Base-by-base conservation (phyloP, 2,797 vertebrate species). In the Eleutherodactylus coqui region DNA sequence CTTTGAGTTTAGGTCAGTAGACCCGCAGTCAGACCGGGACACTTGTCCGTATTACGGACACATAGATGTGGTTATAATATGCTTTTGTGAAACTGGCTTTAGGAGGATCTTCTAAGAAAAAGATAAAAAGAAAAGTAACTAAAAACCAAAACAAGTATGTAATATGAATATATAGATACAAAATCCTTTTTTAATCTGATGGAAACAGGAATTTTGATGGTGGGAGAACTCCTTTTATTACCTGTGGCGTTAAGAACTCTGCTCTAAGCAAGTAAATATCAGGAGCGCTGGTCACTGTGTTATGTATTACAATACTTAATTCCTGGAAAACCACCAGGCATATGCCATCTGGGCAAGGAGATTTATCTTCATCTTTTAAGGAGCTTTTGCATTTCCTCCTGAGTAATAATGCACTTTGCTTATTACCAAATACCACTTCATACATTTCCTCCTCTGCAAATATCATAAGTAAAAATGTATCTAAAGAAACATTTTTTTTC, bases 341-440 rank as follows among this genome's bases (percentile, higher is more conserved):
- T 43, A 10, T 72, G 69, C 38, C 69, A 72, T n/a, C 38, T 45
- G 69, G 69, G 36, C 38, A 16, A n/a, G 38, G 38, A 72, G 38
- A 43, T 27, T 43, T 72, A 69, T 38, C 67, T 69, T 67, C 32
- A 67, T 70, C 67, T 70, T 69, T 69, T 69, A 69, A 69, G 64
- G 38, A 69, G 67, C 67, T 41, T n/a, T 72, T 72, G 67, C 19
- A 41, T 10, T 72, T 72, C 38, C 24, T 72, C 38, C 69, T 27
- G 24, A 62, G 29, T 62, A 4, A 36, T 69, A 69, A 19, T 38
- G 34, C 17, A 9, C 34, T 19, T 69, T 69, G 17, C 64, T 36
- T 21, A 38, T 69, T 69, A 69, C 34, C 34, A 69, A 36, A 32
- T 64, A 32, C 13, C 32, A 36, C 64, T 36, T 36, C 10, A 7